Evolutionary conservation across 2,797 vertebrate species (phyloP).

Genomic region (Triplophysa yarkandensis): DNA sequence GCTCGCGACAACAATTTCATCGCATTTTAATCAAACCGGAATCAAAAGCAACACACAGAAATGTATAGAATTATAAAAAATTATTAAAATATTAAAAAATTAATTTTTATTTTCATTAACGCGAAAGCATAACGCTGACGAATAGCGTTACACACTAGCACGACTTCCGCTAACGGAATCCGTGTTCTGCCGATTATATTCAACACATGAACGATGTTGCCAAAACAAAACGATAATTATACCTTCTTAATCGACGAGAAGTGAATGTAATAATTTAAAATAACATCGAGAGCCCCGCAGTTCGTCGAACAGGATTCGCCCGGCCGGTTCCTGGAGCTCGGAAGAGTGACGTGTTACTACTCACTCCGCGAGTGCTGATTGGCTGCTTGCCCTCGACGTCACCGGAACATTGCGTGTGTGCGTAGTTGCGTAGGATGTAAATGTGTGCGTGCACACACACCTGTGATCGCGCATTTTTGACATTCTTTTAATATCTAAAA

Average conservation of each 20-base stretch:
- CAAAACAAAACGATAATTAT: neutral
- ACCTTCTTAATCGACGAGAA: slow-evolving; percentile 30
- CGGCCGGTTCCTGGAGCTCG: slow-evolving; percentile 64
- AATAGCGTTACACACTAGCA: neutral
- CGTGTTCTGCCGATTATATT: neutral
- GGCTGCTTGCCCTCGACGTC: slow-evolving; percentile 57
- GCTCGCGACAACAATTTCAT: neutral
- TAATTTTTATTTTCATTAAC: neutral
- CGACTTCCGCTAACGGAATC: slow-evolving; percentile 28
- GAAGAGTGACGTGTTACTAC: slow-evolving; percentile 77
- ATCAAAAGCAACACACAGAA: neutral
- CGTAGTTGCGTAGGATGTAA: slow-evolving; percentile 14
- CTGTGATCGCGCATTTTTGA: neutral
- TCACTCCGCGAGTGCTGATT: slow-evolving; percentile 60
- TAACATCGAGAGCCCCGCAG: slow-evolving; percentile 55
- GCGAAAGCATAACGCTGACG: neutral
- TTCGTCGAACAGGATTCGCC: slow-evolving; percentile 50
- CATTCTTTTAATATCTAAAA: neutral
- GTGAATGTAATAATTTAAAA: slow-evolving; percentile 40
- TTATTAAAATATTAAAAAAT: no score
- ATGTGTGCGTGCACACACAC: slow-evolving; percentile 11
- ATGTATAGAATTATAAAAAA: no score
- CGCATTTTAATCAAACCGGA: neutral
- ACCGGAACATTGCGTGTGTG: neutral
- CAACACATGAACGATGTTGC: neutral